Evolutionary conservation across 2,888 invertebrate genomes (phyloP).

Genomic region (Calliopum simillimum): DNA sequence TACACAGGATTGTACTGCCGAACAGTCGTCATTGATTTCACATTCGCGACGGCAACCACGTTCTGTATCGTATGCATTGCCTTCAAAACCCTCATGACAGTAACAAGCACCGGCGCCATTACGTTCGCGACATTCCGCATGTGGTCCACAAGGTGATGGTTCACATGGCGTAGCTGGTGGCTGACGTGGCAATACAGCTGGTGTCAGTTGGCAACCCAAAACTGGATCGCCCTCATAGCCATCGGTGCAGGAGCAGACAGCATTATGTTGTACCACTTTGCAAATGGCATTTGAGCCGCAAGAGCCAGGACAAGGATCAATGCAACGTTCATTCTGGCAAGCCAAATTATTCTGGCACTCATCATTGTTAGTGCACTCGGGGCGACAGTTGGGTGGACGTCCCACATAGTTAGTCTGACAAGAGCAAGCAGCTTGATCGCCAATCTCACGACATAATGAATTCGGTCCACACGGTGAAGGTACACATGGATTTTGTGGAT

Average conservation of each 20-base stretch:
- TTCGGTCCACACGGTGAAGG: constrained; percentile 88
- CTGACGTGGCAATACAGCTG: constrained; percentile 72
- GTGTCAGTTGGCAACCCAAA: constrained; percentile 68
- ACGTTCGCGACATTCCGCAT: constrained; percentile 84
- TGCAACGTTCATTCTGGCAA: constrained; percentile 84
- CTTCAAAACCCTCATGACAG: constrained; percentile 82
- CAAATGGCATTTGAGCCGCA: constrained; percentile 87
- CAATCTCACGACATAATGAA: constrained; percentile 83
- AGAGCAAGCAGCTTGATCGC: constrained; percentile 86
- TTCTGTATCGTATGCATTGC: constrained; percentile 81
- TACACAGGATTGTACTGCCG: constrained; percentile 79
- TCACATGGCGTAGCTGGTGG: constrained; percentile 80
- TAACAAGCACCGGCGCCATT: constrained; percentile 88
- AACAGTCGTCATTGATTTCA: constrained; percentile 82
- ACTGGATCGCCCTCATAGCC: constrained; percentile 86
- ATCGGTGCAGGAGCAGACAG: constrained; percentile 84
- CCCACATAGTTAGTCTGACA: constrained; percentile 85
- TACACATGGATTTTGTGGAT: constrained; percentile 75
- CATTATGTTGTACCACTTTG: constrained; percentile 84
- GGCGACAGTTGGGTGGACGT: constrained; percentile 86
- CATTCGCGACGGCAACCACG: constrained; percentile 81
- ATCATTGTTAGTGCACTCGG: constrained; percentile 83
- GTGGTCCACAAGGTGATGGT: constrained; percentile 87
- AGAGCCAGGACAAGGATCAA: constrained; percentile 83
- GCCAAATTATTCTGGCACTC: constrained; percentile 86